Conservation (phyloP, 2,797 vertebrate genomes). For the Megalops cyprinoides region DNA sequence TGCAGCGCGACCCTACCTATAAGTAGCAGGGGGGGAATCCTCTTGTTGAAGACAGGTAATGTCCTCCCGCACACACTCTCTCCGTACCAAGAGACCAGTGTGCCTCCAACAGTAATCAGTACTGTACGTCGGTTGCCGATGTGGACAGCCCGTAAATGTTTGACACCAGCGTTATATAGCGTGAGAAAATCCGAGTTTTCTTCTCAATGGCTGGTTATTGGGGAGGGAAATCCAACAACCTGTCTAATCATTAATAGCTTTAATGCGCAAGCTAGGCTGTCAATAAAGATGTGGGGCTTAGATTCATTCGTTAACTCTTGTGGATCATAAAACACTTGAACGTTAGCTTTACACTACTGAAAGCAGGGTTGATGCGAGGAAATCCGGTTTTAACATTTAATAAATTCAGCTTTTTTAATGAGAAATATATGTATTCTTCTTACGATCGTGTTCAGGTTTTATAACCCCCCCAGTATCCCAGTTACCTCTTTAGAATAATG, state of each 20-base stretch:
- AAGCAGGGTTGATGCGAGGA: constrained; percentile 77
- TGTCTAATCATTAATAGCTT: constrained; percentile 70
- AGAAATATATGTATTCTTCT: constrained; percentile 67
- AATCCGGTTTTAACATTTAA: constrained; percentile 63
- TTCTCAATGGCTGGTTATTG: constrained; percentile 42
- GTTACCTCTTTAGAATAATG: constrained; percentile 49
- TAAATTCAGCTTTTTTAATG: constrained; percentile 59
- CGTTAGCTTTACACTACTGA: constrained; percentile 79
- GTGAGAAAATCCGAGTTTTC: constrained; percentile 24
- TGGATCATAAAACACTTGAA: constrained; percentile 69
- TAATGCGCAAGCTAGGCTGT: constrained; percentile 70
- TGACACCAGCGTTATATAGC: constrained; percentile 18
- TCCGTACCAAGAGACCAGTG: constrained; percentile 18
- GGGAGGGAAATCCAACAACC: constrained; percentile 57
- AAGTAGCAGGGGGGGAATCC: constrained; percentile 59
- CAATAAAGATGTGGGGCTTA: constrained; percentile 67
- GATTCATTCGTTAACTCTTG: constrained; percentile 61
- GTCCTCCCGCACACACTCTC: constrained; percentile 49
- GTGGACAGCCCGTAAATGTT: neutral
- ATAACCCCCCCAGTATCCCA: constrained; percentile 69
- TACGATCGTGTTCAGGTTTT: constrained; percentile 64
- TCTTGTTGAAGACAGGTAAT: constrained; percentile 66
- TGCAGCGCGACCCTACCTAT: constrained; percentile 64
- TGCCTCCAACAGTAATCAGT: constrained; percentile 28
- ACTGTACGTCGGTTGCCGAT: neutral